A percentile compares a stretch with the other conserved stretches of the same genome.
Evolutionary conservation across 1,140 invertebrate species (phyloP).

Genomic region (Drosophila subobscura): DNA sequence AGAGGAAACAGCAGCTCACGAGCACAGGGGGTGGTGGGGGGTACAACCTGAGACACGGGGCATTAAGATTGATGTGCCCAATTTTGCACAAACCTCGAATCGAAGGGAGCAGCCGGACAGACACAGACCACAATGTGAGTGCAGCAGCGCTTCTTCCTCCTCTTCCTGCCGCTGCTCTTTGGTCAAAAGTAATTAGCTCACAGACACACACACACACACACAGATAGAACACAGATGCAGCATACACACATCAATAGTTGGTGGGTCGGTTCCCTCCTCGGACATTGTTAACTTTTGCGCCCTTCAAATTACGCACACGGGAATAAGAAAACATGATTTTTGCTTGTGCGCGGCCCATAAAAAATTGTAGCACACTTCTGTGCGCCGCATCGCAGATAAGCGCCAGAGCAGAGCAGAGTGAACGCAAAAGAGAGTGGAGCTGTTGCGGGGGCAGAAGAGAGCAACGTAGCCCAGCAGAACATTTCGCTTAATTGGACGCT

Average conservation of each 20-base stretch:
- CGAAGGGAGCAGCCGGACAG: slow-evolving; percentile 4
- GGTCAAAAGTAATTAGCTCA: slow-evolving; percentile 73
- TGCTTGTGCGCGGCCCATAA: slow-evolving; percentile 77
- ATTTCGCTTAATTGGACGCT: slow-evolving; percentile 81
- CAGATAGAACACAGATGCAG: not conserved
- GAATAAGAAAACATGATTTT: slow-evolving; percentile 82
- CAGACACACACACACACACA: slow-evolving; percentile 6
- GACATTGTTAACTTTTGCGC: slow-evolving; percentile 64
- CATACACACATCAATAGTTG: slow-evolving; percentile 68
- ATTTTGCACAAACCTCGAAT: slow-evolving; percentile 49
- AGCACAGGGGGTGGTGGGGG: not conserved
- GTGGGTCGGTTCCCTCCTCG: slow-evolving; percentile 8
- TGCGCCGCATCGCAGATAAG: slow-evolving; percentile 62
- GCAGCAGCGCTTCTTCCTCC: not conserved
- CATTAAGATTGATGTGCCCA: slow-evolving; percentile 78
- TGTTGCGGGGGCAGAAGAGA: slow-evolving; percentile 33
- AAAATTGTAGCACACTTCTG: slow-evolving; percentile 78
- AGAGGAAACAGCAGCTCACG: slow-evolving; percentile 7
- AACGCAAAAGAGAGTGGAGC: not conserved
- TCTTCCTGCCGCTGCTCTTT: slow-evolving; percentile 16
- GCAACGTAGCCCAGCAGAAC: slow-evolving; percentile 67
- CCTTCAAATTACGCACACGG: slow-evolving; percentile 78
- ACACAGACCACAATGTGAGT: slow-evolving; percentile 31
- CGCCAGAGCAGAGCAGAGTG: slow-evolving; percentile 4
- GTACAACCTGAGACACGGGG: slow-evolving; percentile 65